Evolutionary conservation across 2,888 invertebrate genomes (phyloP), one percentile per base, ranked within the genome.

Genomic region (Ichneumoninae sp.): DNA sequence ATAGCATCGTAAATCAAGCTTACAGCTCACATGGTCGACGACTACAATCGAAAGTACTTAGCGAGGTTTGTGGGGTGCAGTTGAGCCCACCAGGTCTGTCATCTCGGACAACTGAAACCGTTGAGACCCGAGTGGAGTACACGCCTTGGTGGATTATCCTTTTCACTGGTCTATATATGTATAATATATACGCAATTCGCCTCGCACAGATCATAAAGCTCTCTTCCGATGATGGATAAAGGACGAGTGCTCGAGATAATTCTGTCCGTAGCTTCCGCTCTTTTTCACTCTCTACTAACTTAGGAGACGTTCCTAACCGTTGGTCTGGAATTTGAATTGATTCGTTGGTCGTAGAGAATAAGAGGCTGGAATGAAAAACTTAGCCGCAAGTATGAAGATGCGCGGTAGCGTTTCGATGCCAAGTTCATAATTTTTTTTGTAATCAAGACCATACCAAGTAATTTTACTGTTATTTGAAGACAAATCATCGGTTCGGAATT

Each of bases 31-130:
- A 65, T 70, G 73, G 52, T 73, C 85, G 83, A 88, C 90, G 90
- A 91, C 92, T 93, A 93, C 93, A 92, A 93, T 93, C 92, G 92
- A 93, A 93, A 90, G 91, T 93, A 93, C 93, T 93, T 91, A 92
- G 91, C 90, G 85, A 84, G 84, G 79, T 82, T 76, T 76, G 83
- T 68, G 79, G 63, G 75, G 47, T 40, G 40, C 40, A 36, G 40
- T 40, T 40, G 65, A 19, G 36, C 80, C 78, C 75, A 81, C 79
- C 16, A n/a, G n/a, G 60, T 65, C 79, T 69, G 40, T 68, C 44
- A 60, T 77, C 74, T 76, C 82, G 60, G 78, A 87, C 73, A 47
- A 71, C 86, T 87, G 85, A 75, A 81, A 84, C 74, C 74, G 40
- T 44, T 26, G 82, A 87, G 88, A 90, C 89, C 88, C 88, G 90